Evolutionary conservation across 2,888 invertebrate species (phyloP).

Genomic region (Chaitophorus viminalis): DNA sequence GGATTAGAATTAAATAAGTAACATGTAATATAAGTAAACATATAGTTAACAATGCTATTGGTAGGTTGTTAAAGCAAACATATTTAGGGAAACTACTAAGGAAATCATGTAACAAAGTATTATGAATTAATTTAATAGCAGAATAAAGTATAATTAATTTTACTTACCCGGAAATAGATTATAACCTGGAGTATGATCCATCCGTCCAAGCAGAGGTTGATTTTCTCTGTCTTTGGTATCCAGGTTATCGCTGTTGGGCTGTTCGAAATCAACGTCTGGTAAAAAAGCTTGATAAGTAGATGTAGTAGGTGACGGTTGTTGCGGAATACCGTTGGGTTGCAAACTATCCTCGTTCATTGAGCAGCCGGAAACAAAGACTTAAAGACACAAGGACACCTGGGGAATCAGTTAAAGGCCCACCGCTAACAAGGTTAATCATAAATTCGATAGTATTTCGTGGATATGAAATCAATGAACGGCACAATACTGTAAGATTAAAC

Average conservation of each 20-base stretch:
- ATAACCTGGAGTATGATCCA: constrained; percentile 79
- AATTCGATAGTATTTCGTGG: background rate
- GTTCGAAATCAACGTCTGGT: constrained; percentile 52
- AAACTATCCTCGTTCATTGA: constrained; percentile 57
- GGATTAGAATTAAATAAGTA: too few relatives aligned
- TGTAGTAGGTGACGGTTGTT: constrained; percentile 40
- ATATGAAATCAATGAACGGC: background rate
- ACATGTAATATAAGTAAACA: background rate
- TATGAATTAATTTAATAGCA: background rate
- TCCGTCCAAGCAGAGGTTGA: constrained; percentile 89
- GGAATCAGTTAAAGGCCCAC: background rate
- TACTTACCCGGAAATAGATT: constrained; percentile 87
- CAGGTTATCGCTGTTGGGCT: constrained; percentile 49
- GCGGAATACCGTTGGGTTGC: constrained; percentile 40
- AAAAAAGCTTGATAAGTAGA: constrained; percentile 40
- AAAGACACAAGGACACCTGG: constrained; percentile 7
- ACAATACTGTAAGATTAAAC: background rate
- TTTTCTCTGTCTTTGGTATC: constrained; percentile 84
- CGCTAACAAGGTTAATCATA: constrained; percentile 4
- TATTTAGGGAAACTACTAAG: background rate
- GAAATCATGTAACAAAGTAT: background rate
- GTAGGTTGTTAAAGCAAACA: background rate
- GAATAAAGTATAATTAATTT: background rate
- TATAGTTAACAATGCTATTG: background rate
- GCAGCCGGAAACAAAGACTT: constrained; percentile 33